These are phyloP conservation scores for Nycticorax nycticorax DNA, from an alignment of 2,113 vertebrate genomes.

Conservation along the genomic window DNA sequence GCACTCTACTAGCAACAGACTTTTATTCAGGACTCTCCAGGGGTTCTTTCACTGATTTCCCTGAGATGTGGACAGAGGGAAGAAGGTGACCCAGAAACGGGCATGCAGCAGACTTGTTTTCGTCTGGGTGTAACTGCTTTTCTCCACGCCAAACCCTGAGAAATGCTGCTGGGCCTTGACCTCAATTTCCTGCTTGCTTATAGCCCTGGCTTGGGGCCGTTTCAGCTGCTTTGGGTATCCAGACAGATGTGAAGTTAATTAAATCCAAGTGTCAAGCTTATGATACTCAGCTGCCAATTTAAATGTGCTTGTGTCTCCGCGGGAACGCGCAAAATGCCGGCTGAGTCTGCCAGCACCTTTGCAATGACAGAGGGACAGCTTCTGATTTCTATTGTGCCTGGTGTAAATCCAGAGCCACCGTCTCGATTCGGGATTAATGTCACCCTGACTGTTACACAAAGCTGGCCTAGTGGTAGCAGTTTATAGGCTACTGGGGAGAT, in stretches of 20 bases:
- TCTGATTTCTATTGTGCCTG: background rate
- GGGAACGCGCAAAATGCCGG: rapidly evolving
- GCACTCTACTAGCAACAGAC: background rate
- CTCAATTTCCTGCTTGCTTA: background rate
- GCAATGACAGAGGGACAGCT: background rate
- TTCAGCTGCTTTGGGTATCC: background rate
- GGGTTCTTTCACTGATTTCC: background rate
- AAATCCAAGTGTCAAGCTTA: background rate
- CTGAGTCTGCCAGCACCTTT: background rate
- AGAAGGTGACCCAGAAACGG: background rate
- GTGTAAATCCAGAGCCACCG: background rate
- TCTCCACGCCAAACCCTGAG: background rate
- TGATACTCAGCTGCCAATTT: background rate
- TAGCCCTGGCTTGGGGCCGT: background rate
- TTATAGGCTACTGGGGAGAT: rapidly evolving
- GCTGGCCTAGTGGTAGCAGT: background rate
- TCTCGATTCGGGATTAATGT: background rate
- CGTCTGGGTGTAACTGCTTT: background rate
- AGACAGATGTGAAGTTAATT: constrained; percentile 8
- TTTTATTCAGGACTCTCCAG: background rate
- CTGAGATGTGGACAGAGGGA: background rate
- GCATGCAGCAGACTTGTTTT: background rate
- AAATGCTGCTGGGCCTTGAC: background rate
- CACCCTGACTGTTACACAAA: background rate
- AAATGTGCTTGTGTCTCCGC: background rate